phyloP scores from a whole-genome alignment of 2,888 invertebrate genomes.

The Dynastes maya region DNA sequence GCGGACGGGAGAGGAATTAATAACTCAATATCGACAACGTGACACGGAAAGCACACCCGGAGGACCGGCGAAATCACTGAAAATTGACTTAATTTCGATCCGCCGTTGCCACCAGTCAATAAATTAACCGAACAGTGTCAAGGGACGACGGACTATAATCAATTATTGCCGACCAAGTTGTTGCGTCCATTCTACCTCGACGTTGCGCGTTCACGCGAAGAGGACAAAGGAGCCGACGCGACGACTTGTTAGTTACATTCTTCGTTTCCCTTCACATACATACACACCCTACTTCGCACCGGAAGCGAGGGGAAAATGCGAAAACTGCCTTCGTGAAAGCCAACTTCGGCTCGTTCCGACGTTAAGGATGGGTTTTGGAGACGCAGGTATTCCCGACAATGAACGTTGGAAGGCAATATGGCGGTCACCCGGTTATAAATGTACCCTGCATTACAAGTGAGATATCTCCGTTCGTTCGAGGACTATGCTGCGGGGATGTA shows the following conservation, averaged over 20 bases:
- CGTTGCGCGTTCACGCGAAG: background rate
- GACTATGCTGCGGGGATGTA: background rate
- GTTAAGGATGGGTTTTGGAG: too few relatives aligned
- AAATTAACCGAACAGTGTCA: slow-evolving; percentile 28
- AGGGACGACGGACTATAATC: slow-evolving; percentile 23
- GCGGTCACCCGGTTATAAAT: slow-evolving; percentile 30
- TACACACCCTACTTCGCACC: background rate
- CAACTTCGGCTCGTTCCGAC: background rate
- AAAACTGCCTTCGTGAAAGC: slow-evolving; percentile 17
- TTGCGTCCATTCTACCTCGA: slow-evolving; percentile 22
- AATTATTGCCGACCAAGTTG: slow-evolving; percentile 35
- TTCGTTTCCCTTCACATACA: background rate
- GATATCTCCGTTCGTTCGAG: slow-evolving; percentile 2
- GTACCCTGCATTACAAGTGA: slow-evolving; percentile 29
- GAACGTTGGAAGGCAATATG: slow-evolving; percentile 23
- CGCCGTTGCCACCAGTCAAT: slow-evolving; percentile 16
- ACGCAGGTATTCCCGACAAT: background rate
- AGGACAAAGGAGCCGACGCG: background rate
- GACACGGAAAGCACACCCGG: slow-evolving; percentile 28
- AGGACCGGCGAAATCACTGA: slow-evolving; percentile 26
- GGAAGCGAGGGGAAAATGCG: background rate
- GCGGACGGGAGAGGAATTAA: background rate
- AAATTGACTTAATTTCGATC: slow-evolving; percentile 40
- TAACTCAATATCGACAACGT: slow-evolving; percentile 24
- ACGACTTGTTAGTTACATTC: background rate